Base-by-base conservation (phyloP, 2,113 vertebrate species). In the Ardeotis arabs region DNA sequence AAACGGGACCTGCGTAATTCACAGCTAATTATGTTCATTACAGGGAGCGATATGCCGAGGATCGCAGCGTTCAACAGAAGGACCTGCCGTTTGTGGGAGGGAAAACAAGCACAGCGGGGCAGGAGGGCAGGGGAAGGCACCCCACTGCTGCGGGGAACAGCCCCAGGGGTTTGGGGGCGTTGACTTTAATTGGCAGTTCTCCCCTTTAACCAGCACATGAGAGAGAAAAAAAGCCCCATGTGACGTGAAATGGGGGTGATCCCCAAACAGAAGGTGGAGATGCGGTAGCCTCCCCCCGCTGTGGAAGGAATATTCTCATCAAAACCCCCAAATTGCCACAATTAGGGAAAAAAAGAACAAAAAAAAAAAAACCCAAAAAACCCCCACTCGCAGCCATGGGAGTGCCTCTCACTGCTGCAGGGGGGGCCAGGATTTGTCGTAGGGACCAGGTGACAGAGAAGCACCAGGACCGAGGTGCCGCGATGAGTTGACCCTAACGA, bases 21-120 rank as follows among this genome's bases (percentile, higher is more conserved):
- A 16, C 4, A 19, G 91, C 87, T 93, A 90, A 97, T 98, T 96
- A 92, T 19, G 73, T 90, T 96, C 97, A 94, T 96, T 82, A 81
- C 39, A 20, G 70, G 72, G 59, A 90, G 83, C 17, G 68, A 92
- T 22, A 50, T 81, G 22, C 17, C 83, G 7, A 76, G 81, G 90
- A 90, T 60, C 14, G 4, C 1, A 16, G 70, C 18, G 6, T 49
- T 83, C 39, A 66, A 93, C 77, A 84, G 84, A 44, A 39, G 68
- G 68, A 28, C 6, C 21, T 5, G 67, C 72, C 63, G 45, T 17
- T 73, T 49, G 92, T 58, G 5, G 66, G 80, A 63, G 60, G 60
- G 59, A 1, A 33, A 76, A 76, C 53, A 56, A 53, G 87, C 37
- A 31, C 47, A 73, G 41, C 7, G 6, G 70, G 72, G 47, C 60